Evolutionary conservation across 2,888 invertebrate species (phyloP).

Genomic region (Heliconius aoede): DNA sequence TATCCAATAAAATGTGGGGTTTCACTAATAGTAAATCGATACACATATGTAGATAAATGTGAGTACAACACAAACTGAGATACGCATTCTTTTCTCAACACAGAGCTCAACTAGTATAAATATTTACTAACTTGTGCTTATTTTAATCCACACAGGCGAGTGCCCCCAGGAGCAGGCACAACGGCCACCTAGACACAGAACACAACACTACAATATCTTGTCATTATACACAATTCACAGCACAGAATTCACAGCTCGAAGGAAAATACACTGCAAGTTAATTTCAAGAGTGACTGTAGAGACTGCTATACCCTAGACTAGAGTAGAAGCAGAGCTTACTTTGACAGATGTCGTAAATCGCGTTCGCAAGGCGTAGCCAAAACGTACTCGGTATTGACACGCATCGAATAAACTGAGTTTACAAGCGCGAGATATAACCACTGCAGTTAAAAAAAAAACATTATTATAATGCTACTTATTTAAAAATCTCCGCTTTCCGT

Average conservation of each 20-base stretch:
- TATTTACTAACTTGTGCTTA: slow-evolving; percentile 79
- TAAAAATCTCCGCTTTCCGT: slow-evolving; percentile 2
- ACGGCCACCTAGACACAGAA: slow-evolving; percentile 60
- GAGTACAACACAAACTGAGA: slow-evolving; percentile 19
- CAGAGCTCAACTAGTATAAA: slow-evolving; percentile 52
- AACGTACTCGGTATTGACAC: slow-evolving; percentile 68
- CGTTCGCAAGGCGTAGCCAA: slow-evolving; percentile 62
- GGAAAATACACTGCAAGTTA: slow-evolving; percentile 54
- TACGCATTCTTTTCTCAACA: slow-evolving; percentile 23
- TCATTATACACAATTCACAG: slow-evolving; percentile 67
- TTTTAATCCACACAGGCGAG: slow-evolving; percentile 71
- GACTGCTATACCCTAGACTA: slow-evolving; percentile 30
- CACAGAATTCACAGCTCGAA: slow-evolving; percentile 58
- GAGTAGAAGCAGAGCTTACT: slow-evolving; percentile 50
- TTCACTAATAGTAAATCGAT: slow-evolving; percentile 14
- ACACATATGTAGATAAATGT: slow-evolving; percentile 1
- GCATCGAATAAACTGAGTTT: slow-evolving; percentile 64
- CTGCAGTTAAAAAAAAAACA: slow-evolving; percentile 32
- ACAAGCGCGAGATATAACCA: slow-evolving; percentile 32
- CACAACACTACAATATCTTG: slow-evolving; percentile 71
- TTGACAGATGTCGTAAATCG: slow-evolving; percentile 75
- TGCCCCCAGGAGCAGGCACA: slow-evolving; percentile 59
- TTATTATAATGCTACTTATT: slow-evolving; percentile 24
- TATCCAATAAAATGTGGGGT: neutral
- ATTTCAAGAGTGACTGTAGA: slow-evolving; percentile 47